Percentiles rank a stretch among this genome's conserved stretches.
Evolutionary conservation across 2,113 vertebrate genomes (phyloP).

Genomic region (Gymnorhina tibicen): DNA sequence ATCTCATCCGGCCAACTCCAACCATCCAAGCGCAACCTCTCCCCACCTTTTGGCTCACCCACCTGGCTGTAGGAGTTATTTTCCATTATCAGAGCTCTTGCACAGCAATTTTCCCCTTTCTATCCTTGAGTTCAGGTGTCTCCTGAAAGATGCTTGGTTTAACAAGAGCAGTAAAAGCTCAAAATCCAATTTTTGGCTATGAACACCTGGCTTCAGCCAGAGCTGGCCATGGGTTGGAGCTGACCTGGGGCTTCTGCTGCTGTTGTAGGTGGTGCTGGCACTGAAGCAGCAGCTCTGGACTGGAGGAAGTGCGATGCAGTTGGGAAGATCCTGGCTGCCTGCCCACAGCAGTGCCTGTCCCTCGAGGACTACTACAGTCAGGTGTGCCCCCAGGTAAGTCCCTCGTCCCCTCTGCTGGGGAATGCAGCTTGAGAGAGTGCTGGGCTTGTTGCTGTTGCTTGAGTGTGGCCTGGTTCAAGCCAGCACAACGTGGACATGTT

Average conservation of each 20-base stretch:
- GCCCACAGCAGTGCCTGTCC: slow-evolving; percentile 88
- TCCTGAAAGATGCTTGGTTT: not conserved
- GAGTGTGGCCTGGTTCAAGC: not conserved
- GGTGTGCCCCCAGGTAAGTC: slow-evolving; percentile 89
- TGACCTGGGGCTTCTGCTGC: slow-evolving; percentile 62
- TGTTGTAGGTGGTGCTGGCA: slow-evolving; percentile 54
- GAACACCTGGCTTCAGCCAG: not conserved
- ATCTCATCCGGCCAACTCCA: accelerated
- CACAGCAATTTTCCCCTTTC: not conserved
- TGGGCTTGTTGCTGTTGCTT: not conserved
- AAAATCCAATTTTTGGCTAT: not conserved
- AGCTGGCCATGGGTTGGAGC: not conserved
- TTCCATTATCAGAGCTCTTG: not conserved
- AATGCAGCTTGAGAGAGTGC: not conserved
- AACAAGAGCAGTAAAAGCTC: not conserved
- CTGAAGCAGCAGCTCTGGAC: slow-evolving; percentile 78
- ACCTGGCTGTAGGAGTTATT: not conserved
- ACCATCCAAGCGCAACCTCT: not conserved
- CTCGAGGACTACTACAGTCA: slow-evolving; percentile 81
- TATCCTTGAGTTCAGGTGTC: not conserved
- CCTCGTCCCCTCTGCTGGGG: not conserved
- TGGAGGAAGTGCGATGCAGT: slow-evolving; percentile 90
- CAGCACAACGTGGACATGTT: accelerated
- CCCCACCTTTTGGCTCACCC: not conserved
- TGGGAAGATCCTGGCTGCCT: slow-evolving; percentile 87